phyloP scores from a whole-genome alignment of 2,888 invertebrate genomes.

The Papilio demoleus region DNA sequence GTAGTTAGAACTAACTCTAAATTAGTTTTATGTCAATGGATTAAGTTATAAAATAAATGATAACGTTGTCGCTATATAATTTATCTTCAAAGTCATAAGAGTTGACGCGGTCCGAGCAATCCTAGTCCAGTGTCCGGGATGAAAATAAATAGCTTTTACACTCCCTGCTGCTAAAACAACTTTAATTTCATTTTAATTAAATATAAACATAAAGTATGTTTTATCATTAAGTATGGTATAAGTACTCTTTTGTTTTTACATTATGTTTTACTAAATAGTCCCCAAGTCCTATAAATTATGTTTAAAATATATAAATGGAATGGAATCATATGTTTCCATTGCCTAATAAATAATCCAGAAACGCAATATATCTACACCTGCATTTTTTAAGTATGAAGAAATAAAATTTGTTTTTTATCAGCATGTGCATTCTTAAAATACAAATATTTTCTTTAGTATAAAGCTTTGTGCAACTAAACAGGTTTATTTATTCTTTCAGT shows the following conservation, averaged over 20 bases:
- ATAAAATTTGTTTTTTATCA: too few species aligned
- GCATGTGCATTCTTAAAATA: too few species aligned
- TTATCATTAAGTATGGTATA: not conserved
- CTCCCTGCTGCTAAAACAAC: constrained; percentile 13
- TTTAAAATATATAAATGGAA: too few species aligned
- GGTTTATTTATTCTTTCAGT: too few species aligned
- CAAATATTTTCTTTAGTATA: too few species aligned
- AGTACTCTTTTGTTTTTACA: not conserved
- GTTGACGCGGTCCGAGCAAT: constrained; percentile 31
- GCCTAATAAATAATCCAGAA: too few species aligned
- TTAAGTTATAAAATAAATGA: constrained; percentile 32
- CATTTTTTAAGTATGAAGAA: too few species aligned
- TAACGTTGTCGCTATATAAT: constrained; percentile 23
- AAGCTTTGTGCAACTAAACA: too few species aligned
- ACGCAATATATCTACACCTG: too few species aligned
- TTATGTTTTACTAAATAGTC: not conserved
- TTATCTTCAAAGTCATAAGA: constrained; percentile 34
- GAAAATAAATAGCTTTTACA: constrained; percentile 35
- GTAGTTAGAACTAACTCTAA: constrained; percentile 26
- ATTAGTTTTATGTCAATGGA: constrained; percentile 8
- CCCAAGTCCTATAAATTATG: too few species aligned
- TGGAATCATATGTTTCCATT: too few species aligned
- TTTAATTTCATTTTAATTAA: constrained; percentile 17
- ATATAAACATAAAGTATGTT: not conserved
- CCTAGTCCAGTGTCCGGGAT: constrained; percentile 30